These are phyloP conservation scores for Zeugodacus cucurbitae DNA, from an alignment of 1,140 invertebrate species.

Conservation along the genomic window DNA sequence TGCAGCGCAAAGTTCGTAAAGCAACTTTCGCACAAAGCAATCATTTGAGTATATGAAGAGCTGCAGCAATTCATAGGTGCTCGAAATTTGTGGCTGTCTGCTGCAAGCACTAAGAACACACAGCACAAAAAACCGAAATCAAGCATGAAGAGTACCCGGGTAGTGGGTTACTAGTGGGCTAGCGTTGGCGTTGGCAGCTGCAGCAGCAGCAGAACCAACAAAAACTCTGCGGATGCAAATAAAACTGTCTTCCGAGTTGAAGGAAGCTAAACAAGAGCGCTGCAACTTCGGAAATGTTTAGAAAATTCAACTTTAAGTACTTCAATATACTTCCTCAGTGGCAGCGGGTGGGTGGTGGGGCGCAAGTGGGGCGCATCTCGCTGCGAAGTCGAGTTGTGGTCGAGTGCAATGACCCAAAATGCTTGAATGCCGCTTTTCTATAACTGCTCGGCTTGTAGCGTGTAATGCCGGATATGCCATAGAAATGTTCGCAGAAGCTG, in stretches of 20 bases:
- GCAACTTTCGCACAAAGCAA: neutral
- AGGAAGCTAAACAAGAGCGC: neutral
- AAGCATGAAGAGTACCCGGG: neutral
- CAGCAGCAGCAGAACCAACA: neutral
- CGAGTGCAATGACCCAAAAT: neutral
- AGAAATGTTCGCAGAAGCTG: neutral
- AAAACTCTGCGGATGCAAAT: neutral
- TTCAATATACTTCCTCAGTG: neutral
- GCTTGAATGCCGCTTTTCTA: neutral
- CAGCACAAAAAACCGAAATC: neutral
- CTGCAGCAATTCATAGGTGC: neutral
- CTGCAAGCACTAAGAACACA: neutral
- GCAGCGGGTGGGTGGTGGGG: neutral
- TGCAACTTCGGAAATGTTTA: slow-evolving; percentile 4
- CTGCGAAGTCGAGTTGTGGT: neutral
- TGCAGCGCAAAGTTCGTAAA: neutral
- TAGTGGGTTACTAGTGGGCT: neutral
- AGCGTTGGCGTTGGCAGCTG: neutral
- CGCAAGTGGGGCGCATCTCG: neutral
- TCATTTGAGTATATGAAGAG: neutral
- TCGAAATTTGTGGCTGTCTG: neutral
- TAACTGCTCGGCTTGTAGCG: neutral
- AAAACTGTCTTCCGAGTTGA: slow-evolving; percentile 9
- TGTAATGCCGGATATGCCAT: neutral
- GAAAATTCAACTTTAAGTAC: slow-evolving; percentile 11